phyloP scores from a whole-genome alignment of 1,140 invertebrate genomes.

The Megathymus violae region DNA sequence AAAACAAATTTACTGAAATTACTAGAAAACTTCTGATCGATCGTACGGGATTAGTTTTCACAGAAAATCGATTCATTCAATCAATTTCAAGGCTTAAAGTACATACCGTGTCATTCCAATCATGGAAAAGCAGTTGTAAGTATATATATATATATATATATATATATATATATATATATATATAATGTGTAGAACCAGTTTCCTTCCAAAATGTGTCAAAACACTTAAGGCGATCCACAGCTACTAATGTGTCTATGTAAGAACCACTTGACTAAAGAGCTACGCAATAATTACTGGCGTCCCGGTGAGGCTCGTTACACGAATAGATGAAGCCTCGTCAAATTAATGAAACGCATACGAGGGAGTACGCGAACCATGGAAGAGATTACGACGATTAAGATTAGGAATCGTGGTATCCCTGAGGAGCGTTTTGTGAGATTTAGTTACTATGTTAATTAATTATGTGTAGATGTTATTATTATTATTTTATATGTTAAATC shows the following conservation, averaged over 20 bases:
- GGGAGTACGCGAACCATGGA: slow-evolving; percentile 4
- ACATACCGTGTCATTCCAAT: too few relatives aligned
- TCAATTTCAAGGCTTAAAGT: too few relatives aligned
- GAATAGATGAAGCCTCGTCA: slow-evolving; percentile 27
- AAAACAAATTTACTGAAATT: too few relatives aligned
- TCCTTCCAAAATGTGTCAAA: not conserved
- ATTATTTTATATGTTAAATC: too few relatives aligned
- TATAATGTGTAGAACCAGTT: too few relatives aligned
- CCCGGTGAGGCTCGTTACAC: slow-evolving; percentile 21
- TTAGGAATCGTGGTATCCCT: not conserved
- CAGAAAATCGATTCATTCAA: too few relatives aligned
- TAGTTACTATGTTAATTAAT: not conserved
- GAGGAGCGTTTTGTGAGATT: slow-evolving; percentile 7
- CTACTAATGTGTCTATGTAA: slow-evolving; percentile 1
- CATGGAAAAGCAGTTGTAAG: too few relatives aligned
- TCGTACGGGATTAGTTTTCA: too few relatives aligned
- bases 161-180: too few relatives aligned
- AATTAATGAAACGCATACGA: slow-evolving; percentile 26
- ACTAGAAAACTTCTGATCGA: too few relatives aligned
- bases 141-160: too few relatives aligned
- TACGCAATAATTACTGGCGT: slow-evolving; percentile 18
- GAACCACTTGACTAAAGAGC: slow-evolving; percentile 8
- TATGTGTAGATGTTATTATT: not conserved
- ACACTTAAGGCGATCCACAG: not conserved
- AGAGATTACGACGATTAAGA: slow-evolving; percentile 17